These are phyloP conservation scores for Telmatherina bonti DNA, from an alignment of 2,797 vertebrate species.

Conservation along the genomic window DNA sequence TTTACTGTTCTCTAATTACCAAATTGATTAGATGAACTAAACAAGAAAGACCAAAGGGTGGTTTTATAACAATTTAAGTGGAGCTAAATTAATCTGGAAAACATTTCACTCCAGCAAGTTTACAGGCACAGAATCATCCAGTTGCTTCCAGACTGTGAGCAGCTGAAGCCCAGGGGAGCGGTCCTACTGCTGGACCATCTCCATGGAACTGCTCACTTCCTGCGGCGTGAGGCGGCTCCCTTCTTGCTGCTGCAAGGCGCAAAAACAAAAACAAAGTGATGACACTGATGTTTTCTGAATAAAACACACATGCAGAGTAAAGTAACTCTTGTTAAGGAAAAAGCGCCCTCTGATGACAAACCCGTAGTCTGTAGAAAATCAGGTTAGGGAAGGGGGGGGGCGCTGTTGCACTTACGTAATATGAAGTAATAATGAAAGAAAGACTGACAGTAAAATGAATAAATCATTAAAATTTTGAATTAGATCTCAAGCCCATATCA, in stretches of 20 bases:
- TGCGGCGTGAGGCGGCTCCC: conserved; percentile 91
- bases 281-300: background rate
- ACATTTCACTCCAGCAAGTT: conserved; percentile 39
- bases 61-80: conserved; percentile 44
- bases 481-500: too few species aligned
- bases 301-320: background rate
- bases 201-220: conserved; percentile 86
- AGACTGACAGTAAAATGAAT: background rate
- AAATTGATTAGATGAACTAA: background rate
- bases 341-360: conserved; percentile 12
- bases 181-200: conserved; percentile 23
- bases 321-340: background rate
- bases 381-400: too few species aligned
- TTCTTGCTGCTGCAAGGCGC: conserved; percentile 94
- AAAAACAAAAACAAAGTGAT: conserved; percentile 56
- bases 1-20: background rate
- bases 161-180: conserved; percentile 5
- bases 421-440: too few species aligned
- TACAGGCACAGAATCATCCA: conserved; percentile 46
- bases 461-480: background rate
- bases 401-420: background rate
- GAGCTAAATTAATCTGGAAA: conserved; percentile 51
- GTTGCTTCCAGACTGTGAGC: conserved; percentile 24
- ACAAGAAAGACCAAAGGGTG: conserved; percentile 7
- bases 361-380: too few species aligned